Conservation (phyloP, 1,140 invertebrate genomes). For the Lethrus apterus region DNA sequence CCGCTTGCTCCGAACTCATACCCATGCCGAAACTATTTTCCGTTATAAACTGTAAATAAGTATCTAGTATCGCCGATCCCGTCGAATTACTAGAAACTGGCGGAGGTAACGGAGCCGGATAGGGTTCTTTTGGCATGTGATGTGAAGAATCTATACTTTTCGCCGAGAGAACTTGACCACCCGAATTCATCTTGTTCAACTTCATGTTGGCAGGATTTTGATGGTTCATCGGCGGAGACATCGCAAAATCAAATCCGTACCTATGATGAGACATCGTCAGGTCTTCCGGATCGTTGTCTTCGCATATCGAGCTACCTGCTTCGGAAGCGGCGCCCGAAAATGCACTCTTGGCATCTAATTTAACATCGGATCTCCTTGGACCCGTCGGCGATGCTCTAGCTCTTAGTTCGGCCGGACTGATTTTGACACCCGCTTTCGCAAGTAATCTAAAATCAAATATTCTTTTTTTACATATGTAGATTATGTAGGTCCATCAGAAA, state of each 20-base stretch:
- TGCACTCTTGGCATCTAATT: conserved; percentile 58
- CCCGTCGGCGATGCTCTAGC: conserved; percentile 77
- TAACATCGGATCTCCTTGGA: conserved; percentile 66
- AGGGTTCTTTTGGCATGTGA: conserved; percentile 45
- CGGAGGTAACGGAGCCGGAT: conserved; percentile 43
- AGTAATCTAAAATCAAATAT: conserved; percentile 54
- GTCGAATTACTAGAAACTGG: conserved; percentile 44
- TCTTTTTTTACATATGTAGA: too few species aligned
- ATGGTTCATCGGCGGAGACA: conserved; percentile 43
- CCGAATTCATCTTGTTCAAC: conserved; percentile 42
- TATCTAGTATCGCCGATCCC: conserved; percentile 72
- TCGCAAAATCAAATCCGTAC: conserved; percentile 39
- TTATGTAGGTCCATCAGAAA: too few species aligned
- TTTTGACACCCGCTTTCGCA: conserved; percentile 80
- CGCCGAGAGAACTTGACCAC: conserved; percentile 51
- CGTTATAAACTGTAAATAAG: conserved; percentile 76
- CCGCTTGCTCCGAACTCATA: conserved; percentile 38
- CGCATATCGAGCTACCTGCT: conserved; percentile 60
- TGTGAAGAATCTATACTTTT: conserved; percentile 54
- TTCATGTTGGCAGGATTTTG: conserved; percentile 32
- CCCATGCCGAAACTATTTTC: conserved; percentile 62
- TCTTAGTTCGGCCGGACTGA: conserved; percentile 71
- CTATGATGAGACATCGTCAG: conserved; percentile 54
- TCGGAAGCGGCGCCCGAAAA: conserved; percentile 56
- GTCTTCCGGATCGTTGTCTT: conserved; percentile 74